phyloP scores from a whole-genome alignment of 2,888 invertebrate genomes.

The Spilarctia lutea region DNA sequence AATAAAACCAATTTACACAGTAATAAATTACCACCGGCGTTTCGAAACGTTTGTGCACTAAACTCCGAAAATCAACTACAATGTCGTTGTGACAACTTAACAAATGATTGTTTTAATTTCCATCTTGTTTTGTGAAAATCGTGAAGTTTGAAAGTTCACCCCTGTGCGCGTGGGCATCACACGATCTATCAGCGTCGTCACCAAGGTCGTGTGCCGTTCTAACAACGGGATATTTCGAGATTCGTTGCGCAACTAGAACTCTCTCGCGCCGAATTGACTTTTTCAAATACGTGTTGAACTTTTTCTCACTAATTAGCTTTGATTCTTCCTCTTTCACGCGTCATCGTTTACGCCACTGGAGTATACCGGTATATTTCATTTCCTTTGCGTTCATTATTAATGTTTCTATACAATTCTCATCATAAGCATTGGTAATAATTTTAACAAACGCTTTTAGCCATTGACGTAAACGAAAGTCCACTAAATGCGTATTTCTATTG shows the following conservation, averaged over 20 bases:
- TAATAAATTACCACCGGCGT: slow-evolving; percentile 18
- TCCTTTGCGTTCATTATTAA: slow-evolving; percentile 43
- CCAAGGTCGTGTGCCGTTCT: slow-evolving; percentile 73
- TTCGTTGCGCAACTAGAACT: slow-evolving; percentile 63
- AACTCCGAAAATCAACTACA: slow-evolving; percentile 25
- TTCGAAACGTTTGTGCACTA: slow-evolving; percentile 15
- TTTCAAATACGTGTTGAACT: slow-evolving; percentile 48
- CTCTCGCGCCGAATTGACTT: slow-evolving; percentile 34
- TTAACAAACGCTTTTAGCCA: slow-evolving; percentile 6
- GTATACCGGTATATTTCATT: slow-evolving; percentile 38
- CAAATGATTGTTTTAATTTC: slow-evolving; percentile 42
- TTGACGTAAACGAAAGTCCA: slow-evolving; percentile 17
- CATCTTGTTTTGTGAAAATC: slow-evolving; percentile 17
- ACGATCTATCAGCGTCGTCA: slow-evolving; percentile 76
- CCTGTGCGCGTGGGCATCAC: slow-evolving; percentile 46
- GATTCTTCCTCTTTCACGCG: slow-evolving; percentile 59
- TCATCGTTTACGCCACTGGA: slow-evolving; percentile 49
- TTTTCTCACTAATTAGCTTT: slow-evolving; percentile 62
- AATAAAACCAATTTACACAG: slow-evolving; percentile 15
- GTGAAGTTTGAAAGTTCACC: slow-evolving; percentile 24
- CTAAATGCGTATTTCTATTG: slow-evolving; percentile 17
- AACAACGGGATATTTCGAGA: slow-evolving; percentile 67
- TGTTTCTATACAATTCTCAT: slow-evolving; percentile 34
- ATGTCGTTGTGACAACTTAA: slow-evolving; percentile 46
- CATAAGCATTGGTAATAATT: slow-evolving; percentile 10